These are phyloP conservation scores for Caenorhabditis briggsae DNA, from an alignment of 1,140 invertebrate species.

Conservation along the genomic window DNA sequence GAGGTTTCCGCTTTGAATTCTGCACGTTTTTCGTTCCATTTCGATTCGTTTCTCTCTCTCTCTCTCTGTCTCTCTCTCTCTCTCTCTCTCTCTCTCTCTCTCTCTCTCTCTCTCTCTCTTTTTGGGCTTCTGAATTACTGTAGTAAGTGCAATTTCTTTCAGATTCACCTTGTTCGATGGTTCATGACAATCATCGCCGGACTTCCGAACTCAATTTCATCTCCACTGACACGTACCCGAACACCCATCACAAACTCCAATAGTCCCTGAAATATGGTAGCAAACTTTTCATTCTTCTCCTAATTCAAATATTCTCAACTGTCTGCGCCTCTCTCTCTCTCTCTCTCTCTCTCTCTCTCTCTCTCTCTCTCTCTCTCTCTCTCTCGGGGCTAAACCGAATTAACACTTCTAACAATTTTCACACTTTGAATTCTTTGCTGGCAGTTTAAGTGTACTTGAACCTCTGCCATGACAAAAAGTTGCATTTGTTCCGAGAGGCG, in stretches of 20 bases:
- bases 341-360: no score
- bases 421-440: no score
- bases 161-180: constrained; percentile 83
- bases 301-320: neutral
- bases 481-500: neutral
- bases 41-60: neutral
- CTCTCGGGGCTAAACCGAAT: neutral
- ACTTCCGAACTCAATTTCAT: constrained; percentile 84
- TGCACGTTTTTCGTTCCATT: neutral
- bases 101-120: no score
- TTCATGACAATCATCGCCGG: constrained; percentile 87
- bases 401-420: no score
- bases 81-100: no score
- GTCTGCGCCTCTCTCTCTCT: neutral
- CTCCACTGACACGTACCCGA: constrained; percentile 85
- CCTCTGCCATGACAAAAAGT: neutral
- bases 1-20: constrained; percentile 1
- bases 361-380: neutral
- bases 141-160: no score
- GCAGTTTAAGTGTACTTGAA: neutral
- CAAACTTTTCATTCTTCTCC: neutral
- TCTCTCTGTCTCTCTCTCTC: no score
- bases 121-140: no score
- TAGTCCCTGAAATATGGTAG: constrained; percentile 79
- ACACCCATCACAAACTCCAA: constrained; percentile 84